Percentiles rank a stretch among this genome's conserved stretches.
These are phyloP conservation scores for Altica lythri DNA, from an alignment of 2,888 invertebrate genomes.

Conservation along the genomic window DNA sequence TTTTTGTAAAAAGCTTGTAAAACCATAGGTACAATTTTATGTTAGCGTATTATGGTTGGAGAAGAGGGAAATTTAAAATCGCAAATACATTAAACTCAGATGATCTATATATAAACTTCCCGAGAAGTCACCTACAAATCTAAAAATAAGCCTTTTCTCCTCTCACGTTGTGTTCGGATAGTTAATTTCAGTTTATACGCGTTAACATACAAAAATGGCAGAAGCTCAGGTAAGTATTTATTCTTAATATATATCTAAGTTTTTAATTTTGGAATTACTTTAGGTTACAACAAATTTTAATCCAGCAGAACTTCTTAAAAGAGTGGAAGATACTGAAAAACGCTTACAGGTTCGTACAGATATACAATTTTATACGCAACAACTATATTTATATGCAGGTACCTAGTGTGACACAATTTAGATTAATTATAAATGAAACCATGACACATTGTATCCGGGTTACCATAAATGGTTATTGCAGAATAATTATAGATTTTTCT, in stretches of 20 bases:
- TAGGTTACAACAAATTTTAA: conserved; percentile 6
- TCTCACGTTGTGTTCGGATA: conserved; percentile 23
- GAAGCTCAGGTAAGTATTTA: conserved; percentile 26
- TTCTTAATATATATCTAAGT: background rate
- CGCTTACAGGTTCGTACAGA: conserved; percentile 15
- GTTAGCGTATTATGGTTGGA: too few species aligned
- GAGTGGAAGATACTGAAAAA: conserved; percentile 19
- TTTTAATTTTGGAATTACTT: conserved; percentile 12
- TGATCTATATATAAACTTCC: conserved; percentile 47
- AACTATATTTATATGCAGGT: too few species aligned
- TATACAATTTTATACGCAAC: too few species aligned
- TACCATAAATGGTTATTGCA: too few species aligned
- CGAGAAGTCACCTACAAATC: conserved; percentile 39
- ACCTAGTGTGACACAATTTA: too few species aligned
- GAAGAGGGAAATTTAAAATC: conserved; percentile 43
- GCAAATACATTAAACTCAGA: background rate
- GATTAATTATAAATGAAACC: too few species aligned
- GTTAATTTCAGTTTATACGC: conserved; percentile 23
- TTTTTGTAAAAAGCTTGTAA: too few species aligned
- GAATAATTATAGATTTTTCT: too few species aligned
- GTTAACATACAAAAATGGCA: conserved; percentile 30
- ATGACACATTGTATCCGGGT: too few species aligned
- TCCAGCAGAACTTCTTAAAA: conserved; percentile 16
- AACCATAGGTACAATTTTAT: too few species aligned
- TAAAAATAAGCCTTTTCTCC: conserved; percentile 42